phyloP scores from a whole-genome alignment of 2,888 invertebrate genomes.

The Nineta flava region DNA sequence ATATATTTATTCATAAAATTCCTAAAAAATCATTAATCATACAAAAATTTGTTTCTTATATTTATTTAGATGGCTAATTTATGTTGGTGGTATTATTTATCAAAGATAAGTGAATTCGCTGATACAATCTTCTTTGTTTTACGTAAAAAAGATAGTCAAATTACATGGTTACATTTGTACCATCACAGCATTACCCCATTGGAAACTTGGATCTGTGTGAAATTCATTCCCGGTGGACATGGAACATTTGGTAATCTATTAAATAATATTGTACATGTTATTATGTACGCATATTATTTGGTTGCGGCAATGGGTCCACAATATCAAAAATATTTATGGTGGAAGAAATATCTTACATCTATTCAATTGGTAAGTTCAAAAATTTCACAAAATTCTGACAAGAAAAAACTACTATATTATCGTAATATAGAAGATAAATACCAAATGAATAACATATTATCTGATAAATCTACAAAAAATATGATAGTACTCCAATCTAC shows the following conservation, averaged over 20 bases:
- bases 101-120: constrained; percentile 73
- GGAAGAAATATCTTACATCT: constrained; percentile 76
- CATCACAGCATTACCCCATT: constrained; percentile 68
- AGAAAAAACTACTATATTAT: too few species aligned
- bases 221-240: constrained; percentile 68
- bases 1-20: background rate
- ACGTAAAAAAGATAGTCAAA: constrained; percentile 71
- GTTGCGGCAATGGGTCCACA: constrained; percentile 71
- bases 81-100: constrained; percentile 83
- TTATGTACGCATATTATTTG: constrained; percentile 83
- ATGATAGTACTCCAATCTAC: too few species aligned
- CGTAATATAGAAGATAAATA: too few species aligned
- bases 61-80: constrained; percentile 61
- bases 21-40: background rate
- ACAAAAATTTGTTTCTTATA: constrained; percentile 12
- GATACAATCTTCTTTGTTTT: constrained; percentile 79
- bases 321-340: constrained; percentile 77
- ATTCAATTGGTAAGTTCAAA: constrained; percentile 56
- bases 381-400: too few species aligned
- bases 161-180: constrained; percentile 70
- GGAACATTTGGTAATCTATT: constrained; percentile 77
- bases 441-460: too few species aligned
- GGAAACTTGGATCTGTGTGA: constrained; percentile 63
- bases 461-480: too few species aligned
- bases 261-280: constrained; percentile 71